phyloP scores from a whole-genome alignment of 2,797 vertebrate genomes.

The Gallinago solitaria region DNA sequence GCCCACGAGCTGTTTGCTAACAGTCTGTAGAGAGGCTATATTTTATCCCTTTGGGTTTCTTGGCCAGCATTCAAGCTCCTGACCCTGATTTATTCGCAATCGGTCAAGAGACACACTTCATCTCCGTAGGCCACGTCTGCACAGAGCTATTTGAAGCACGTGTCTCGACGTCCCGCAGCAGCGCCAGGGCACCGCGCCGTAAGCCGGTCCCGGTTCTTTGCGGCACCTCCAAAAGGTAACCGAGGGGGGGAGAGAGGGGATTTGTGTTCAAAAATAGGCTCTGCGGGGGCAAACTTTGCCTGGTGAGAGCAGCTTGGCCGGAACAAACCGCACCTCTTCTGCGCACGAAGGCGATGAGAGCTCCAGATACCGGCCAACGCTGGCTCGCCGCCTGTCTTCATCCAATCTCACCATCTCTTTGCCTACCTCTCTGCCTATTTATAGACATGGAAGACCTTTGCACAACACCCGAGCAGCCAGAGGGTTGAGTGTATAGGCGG shows the following conservation, averaged over 20 bases:
- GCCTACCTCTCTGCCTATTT: constrained; percentile 55
- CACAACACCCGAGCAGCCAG: background rate
- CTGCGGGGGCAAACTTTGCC: constrained; percentile 42
- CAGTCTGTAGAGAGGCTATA: constrained; percentile 57
- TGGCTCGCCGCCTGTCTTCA: background rate
- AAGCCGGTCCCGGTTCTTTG: background rate
- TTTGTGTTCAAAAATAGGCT: background rate
- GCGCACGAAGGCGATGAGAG: background rate
- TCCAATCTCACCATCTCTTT: constrained; percentile 26
- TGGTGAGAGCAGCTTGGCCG: background rate
- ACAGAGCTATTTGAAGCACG: background rate
- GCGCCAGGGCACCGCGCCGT: background rate
- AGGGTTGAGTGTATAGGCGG: background rate
- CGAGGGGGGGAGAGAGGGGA: background rate
- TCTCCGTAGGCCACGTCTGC: constrained; percentile 21
- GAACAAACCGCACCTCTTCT: background rate
- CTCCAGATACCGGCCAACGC: background rate
- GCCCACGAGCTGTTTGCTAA: constrained; percentile 68
- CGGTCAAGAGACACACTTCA: constrained; percentile 62
- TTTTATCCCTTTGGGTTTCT: constrained; percentile 72
- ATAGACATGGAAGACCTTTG: constrained; percentile 46
- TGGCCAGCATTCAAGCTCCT: constrained; percentile 60
- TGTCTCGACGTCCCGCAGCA: background rate
- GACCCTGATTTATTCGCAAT: constrained; percentile 67
- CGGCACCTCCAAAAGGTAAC: background rate